A percentile compares a stretch with the other conserved stretches of the same genome.
Evolutionary conservation across 1,140 invertebrate genomes (phyloP).

Genomic region (Pissodes strobi): DNA sequence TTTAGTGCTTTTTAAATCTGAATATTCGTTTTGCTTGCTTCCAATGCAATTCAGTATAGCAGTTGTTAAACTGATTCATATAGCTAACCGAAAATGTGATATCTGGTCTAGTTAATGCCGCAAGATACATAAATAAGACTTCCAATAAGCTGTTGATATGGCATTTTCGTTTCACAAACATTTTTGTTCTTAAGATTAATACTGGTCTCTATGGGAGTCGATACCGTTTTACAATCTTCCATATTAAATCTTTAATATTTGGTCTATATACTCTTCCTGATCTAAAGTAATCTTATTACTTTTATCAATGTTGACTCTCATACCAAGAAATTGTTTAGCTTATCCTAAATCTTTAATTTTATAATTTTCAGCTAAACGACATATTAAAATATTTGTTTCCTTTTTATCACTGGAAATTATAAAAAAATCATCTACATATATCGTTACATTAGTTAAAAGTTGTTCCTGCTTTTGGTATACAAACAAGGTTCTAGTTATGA

Average conservation of each 20-base stretch:
- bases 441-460: neutral
- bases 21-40: constrained; percentile 53
- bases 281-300: neutral
- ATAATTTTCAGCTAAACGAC: neutral
- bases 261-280: neutral
- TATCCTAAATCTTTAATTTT: neutral
- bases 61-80: constrained; percentile 53
- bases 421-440: neutral
- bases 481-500: neutral
- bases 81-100: constrained; percentile 54
- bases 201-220: too few relatives aligned
- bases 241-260: neutral
- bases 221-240: neutral
- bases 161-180: too few relatives aligned
- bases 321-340: neutral
- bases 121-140: neutral
- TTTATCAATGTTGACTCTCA: neutral
- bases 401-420: neutral
- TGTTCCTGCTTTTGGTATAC: neutral
- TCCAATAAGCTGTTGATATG: too few relatives aligned
- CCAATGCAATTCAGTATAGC: constrained; percentile 53
- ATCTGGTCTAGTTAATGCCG: neutral
- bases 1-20: constrained; percentile 47
- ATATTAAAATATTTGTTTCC: neutral
- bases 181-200: too few relatives aligned